Conservation (phyloP, 2,888 invertebrate genomes). For the Lochmaea capreae region DNA sequence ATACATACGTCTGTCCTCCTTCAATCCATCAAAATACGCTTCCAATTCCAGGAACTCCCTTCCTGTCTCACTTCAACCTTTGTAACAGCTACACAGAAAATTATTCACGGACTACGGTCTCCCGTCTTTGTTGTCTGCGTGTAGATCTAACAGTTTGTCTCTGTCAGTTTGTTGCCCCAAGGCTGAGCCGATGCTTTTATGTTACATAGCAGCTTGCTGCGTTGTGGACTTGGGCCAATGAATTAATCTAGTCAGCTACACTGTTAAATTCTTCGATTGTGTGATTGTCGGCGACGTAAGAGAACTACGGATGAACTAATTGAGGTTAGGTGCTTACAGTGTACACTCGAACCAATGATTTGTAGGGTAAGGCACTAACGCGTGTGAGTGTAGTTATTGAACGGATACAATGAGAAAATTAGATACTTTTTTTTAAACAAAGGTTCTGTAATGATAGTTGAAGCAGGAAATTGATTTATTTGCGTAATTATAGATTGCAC, state of each 20-base stretch:
- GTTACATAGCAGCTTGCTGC: conserved; percentile 56
- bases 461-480: conserved; percentile 28
- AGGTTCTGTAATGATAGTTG: conserved; percentile 16
- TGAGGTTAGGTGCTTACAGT: conserved; percentile 45
- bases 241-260: conserved; percentile 57
- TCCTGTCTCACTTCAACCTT: conserved; percentile 30
- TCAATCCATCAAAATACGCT: conserved; percentile 34
- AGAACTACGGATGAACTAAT: neutral
- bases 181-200: conserved; percentile 55
- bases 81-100: conserved; percentile 30
- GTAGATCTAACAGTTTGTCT: conserved; percentile 26
- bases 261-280: conserved; percentile 48
- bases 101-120: conserved; percentile 32
- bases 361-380: conserved; percentile 53
- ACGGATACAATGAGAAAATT: conserved; percentile 43
- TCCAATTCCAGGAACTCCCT: conserved; percentile 39
- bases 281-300: neutral
- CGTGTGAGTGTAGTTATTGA: conserved; percentile 50
- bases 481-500: conserved; percentile 1
- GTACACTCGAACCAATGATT: conserved; percentile 56
- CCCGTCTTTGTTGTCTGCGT: conserved; percentile 26
- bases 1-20: conserved; percentile 21
- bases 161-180: conserved; percentile 50
- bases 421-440: conserved; percentile 32
- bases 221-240: conserved; percentile 57